Conservation (phyloP, 2,888 invertebrate genomes). For the Andrena marginata region DNA sequence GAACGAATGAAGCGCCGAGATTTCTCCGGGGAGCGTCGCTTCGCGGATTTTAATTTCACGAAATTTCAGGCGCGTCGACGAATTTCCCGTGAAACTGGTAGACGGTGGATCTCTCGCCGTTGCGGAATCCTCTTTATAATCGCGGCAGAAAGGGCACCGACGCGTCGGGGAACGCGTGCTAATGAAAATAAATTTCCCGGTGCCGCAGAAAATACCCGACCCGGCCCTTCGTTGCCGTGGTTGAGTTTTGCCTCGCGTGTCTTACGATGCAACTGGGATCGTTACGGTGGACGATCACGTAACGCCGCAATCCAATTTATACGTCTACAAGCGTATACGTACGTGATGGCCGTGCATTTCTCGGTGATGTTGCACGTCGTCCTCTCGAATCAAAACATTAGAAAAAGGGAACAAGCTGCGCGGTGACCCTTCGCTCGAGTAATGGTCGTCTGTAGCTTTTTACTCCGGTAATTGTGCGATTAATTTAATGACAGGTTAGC, state of each 20-base stretch:
- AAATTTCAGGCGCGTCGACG: slow-evolving; percentile 46
- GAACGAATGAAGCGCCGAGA: neutral
- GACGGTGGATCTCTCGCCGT: slow-evolving; percentile 6
- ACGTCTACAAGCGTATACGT: slow-evolving; percentile 21
- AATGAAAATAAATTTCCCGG: slow-evolving; percentile 65
- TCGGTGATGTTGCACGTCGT: neutral
- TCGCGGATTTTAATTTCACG: slow-evolving; percentile 51
- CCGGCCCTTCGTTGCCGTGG: neutral
- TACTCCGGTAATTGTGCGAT: neutral
- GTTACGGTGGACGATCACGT: slow-evolving; percentile 65
- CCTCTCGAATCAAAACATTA: slow-evolving; percentile 1
- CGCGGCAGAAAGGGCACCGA: slow-evolving; percentile 36
- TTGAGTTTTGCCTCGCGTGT: slow-evolving; percentile 57
- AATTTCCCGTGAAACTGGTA: slow-evolving; percentile 35
- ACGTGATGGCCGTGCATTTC: slow-evolving; percentile 2
- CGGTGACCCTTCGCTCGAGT: neutral
- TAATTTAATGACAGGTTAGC: neutral
- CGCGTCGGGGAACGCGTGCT: slow-evolving; percentile 33
- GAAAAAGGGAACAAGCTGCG: neutral
- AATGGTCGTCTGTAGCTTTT: neutral
- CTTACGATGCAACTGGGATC: slow-evolving; percentile 46
- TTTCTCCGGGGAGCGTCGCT: slow-evolving; percentile 48
- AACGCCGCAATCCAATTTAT: slow-evolving; percentile 58
- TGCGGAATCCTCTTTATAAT: slow-evolving; percentile 43
- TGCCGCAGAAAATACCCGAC: neutral